These are phyloP conservation scores for Frieseomelitta varia DNA, from an alignment of 1,140 invertebrate species.

Conservation along the genomic window DNA sequence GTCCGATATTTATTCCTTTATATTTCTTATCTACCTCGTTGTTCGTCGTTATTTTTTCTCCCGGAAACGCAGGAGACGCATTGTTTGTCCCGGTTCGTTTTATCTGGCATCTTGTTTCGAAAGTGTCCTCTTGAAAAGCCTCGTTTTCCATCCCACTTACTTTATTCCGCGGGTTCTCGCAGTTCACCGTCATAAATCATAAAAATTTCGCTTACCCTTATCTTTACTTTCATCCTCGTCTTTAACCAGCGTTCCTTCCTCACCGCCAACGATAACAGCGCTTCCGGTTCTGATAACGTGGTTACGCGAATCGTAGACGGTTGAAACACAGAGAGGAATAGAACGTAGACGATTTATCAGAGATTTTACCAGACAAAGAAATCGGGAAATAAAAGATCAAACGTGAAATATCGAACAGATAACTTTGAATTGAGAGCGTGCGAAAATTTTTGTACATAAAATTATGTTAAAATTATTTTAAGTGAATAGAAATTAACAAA, in stretches of 20 bases:
- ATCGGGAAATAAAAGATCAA: not conserved
- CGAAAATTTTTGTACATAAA: too few species aligned
- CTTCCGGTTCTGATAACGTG: not conserved
- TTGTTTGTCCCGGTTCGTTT: not conserved
- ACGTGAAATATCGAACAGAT: too few species aligned
- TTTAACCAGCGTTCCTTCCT: not conserved
- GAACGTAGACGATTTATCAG: not conserved
- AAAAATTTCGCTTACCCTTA: slow-evolving; percentile 10
- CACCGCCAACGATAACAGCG: not conserved
- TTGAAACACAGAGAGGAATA: too few species aligned
- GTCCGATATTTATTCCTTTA: not conserved
- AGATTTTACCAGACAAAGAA: not conserved
- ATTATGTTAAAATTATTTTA: too few species aligned
- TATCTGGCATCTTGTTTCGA: too few species aligned
- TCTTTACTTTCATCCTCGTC: not conserved
- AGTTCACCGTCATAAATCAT: slow-evolving; percentile 6
- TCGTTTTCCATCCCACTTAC: too few species aligned
- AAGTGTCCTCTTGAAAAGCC: not conserved
- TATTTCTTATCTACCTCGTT: not conserved
- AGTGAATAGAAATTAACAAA: too few species aligned
- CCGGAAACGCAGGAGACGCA: not conserved
- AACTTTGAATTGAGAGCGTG: too few species aligned
- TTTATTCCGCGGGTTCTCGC: not conserved
- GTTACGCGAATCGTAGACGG: not conserved
- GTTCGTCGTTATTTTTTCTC: too few species aligned